Conservation (phyloP, 92 coral and sea anemone species). For the Heliopora coerulea region DNA sequence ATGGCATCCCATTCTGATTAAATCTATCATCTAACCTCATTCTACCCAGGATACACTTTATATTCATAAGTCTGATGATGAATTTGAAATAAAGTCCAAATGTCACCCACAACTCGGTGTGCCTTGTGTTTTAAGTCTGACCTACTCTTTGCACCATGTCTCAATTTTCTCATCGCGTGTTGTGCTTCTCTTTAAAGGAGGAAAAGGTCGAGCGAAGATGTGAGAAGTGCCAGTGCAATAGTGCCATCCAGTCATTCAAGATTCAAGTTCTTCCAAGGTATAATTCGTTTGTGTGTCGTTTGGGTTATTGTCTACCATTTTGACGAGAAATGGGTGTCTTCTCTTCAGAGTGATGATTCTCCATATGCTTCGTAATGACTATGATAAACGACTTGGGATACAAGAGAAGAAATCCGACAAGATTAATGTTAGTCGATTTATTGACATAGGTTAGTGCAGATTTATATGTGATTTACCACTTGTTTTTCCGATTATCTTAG, state of each 20-base stretch:
- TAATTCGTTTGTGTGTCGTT: not conserved
- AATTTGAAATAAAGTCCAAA: too few relatives aligned
- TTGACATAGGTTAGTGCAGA: conserved; percentile 60
- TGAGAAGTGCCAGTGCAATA: conserved; percentile 68
- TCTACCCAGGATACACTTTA: too few relatives aligned
- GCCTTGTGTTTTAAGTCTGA: not conserved
- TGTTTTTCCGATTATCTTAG: too few relatives aligned
- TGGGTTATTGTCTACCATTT: too few relatives aligned
- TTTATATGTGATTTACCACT: not conserved
- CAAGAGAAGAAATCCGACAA: conserved; percentile 83
- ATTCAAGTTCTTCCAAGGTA: conserved; percentile 88
- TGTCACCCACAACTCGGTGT: too few relatives aligned
- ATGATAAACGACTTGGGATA: conserved; percentile 58
- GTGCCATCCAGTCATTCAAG: conserved; percentile 72
- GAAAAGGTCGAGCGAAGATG: conserved; percentile 84
- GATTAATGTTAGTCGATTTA: conserved; percentile 62
- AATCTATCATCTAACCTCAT: too few relatives aligned
- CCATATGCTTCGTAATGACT: conserved; percentile 82
- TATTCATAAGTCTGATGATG: too few relatives aligned
- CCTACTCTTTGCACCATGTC: not conserved
- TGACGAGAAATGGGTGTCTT: not conserved
- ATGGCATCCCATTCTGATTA: too few relatives aligned
- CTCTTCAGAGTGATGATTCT: conserved; percentile 71
- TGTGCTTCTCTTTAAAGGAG: conserved; percentile 44
- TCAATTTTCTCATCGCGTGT: not conserved